These are phyloP conservation scores for Vulpes lagopus DNA, from an alignment of 2,113 vertebrate genomes.

Conservation along the genomic window DNA sequence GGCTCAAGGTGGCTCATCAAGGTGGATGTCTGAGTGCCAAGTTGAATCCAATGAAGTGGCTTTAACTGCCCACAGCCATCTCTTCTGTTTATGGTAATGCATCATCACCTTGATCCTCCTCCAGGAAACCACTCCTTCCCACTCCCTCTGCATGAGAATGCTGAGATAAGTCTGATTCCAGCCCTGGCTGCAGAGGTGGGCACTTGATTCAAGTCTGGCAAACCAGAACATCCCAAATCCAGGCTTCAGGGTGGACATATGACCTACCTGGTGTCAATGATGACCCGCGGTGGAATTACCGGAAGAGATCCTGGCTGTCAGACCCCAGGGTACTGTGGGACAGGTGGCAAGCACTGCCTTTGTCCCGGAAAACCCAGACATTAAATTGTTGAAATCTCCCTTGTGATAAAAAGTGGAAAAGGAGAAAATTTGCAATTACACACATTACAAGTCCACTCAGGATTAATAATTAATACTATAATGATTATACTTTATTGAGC, in stretches of 20 bases:
- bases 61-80: background rate
- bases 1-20: background rate
- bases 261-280: background rate
- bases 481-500: background rate
- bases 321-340: fast-evolving
- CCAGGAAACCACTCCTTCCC: background rate
- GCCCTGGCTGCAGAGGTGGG: background rate
- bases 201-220: background rate
- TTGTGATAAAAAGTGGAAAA: background rate
- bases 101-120: background rate
- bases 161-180: background rate
- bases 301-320: background rate
- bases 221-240: background rate
- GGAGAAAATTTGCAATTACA: background rate
- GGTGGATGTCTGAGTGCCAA: no score
- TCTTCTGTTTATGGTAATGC: background rate
- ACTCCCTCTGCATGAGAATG: background rate
- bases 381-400: background rate
- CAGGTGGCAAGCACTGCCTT: background rate
- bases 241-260: background rate
- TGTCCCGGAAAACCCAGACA: background rate
- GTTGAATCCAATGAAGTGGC: background rate
- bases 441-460: background rate
- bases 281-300: fast-evolving
- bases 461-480: background rate